phyloP scores from a whole-genome alignment of 2,113 vertebrate genomes.

The Boulengeromyrus knoepffleri region DNA sequence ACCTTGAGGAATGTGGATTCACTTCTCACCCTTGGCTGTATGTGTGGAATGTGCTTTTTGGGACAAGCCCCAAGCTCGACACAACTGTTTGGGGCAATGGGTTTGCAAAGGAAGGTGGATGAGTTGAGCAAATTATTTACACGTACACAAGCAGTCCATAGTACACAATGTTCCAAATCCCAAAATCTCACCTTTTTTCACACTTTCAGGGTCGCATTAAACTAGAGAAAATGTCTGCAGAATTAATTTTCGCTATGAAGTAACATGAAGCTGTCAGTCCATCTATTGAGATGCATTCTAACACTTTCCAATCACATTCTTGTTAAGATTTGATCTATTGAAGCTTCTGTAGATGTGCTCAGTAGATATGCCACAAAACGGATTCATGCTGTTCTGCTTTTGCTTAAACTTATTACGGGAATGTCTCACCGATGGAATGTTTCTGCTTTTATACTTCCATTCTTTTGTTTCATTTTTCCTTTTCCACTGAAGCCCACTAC shows the following conservation, averaged over 20 bases:
- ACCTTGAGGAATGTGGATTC: background rate
- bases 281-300: background rate
- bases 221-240: background rate
- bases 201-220: background rate
- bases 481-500: background rate
- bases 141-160: background rate
- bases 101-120: background rate
- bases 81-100: background rate
- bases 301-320: background rate
- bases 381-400: background rate
- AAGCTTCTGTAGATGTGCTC: background rate
- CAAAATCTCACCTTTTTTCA: background rate
- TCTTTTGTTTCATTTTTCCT: background rate
- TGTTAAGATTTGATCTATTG: background rate
- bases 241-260: background rate
- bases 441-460: background rate
- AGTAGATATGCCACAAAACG: background rate
- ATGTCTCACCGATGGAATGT: background rate
- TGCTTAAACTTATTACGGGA: background rate
- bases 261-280: background rate
- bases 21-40: background rate
- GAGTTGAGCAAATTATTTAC: background rate
- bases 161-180: background rate
- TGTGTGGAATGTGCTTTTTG: background rate
- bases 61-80: background rate